phyloP scores from a whole-genome alignment of 2,888 invertebrate genomes.

The Heliconius charithonia region DNA sequence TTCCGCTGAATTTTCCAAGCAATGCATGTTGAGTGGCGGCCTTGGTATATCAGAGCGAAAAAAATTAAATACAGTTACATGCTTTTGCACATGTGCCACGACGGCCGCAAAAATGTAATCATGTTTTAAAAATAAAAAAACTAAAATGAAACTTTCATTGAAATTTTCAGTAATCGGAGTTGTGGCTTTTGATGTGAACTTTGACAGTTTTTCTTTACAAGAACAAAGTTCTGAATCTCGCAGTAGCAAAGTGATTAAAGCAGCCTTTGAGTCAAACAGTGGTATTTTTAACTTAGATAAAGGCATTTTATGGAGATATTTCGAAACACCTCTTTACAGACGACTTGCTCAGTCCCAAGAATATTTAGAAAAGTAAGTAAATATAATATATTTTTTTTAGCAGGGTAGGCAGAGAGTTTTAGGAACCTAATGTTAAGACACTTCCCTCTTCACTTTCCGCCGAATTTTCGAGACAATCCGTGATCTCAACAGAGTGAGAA shows the following conservation, averaged over 20 bases:
- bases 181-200: slow-evolving; percentile 87
- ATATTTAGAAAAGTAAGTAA: slow-evolving; percentile 86
- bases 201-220: slow-evolving; percentile 86
- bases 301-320: slow-evolving; percentile 88
- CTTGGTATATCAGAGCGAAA: too few relatives aligned
- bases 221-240: slow-evolving; percentile 85
- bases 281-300: slow-evolving; percentile 88
- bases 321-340: slow-evolving; percentile 89
- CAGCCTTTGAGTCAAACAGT: slow-evolving; percentile 89
- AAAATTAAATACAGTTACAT: too few relatives aligned
- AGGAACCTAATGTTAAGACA: too few relatives aligned
- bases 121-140: not conserved
- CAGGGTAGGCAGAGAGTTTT: too few relatives aligned
- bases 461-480: too few relatives aligned
- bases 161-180: slow-evolving; percentile 88
- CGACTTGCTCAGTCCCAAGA: slow-evolving; percentile 87
- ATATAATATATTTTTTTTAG: not conserved
- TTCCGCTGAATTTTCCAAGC: too few relatives aligned
- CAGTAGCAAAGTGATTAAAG: slow-evolving; percentile 87
- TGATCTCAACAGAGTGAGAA: too few relatives aligned
- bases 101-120: too few relatives aligned
- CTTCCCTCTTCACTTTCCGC: too few relatives aligned
- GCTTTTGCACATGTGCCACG: too few relatives aligned
- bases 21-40: too few relatives aligned
- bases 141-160: not conserved